phyloP scores from a whole-genome alignment of 2,113 vertebrate species.

The Hystrix cristata region DNA sequence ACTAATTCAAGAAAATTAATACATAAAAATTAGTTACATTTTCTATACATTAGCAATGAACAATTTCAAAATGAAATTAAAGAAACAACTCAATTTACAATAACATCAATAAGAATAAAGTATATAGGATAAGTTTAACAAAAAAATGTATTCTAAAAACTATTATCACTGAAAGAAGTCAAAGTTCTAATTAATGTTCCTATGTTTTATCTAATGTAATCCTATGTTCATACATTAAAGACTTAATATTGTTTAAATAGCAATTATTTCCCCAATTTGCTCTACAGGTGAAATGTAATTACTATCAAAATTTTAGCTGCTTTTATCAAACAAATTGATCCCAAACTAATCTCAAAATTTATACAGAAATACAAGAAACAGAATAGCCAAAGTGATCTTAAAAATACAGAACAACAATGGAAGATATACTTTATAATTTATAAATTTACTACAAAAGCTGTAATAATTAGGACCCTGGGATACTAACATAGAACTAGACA shows the following conservation, averaged over 20 bases:
- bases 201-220: background rate
- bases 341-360: background rate
- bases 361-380: background rate
- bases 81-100: background rate
- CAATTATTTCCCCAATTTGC: background rate
- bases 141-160: background rate
- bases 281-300: background rate
- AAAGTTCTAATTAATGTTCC: background rate
- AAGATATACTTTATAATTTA: background rate
- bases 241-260: background rate
- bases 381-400: background rate
- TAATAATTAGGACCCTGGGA: background rate
- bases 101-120: constrained; percentile 21
- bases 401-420: background rate
- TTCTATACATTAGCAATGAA: background rate
- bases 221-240: background rate
- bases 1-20: background rate
- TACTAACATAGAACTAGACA: background rate
- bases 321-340: background rate
- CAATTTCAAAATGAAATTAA: background rate
- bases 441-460: constrained; percentile 6
- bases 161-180: background rate
- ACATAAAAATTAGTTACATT: background rate
- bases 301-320: background rate
- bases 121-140: background rate